Percentiles rank a stretch among this genome's conserved stretches.
These are phyloP conservation scores for Mystacornis crossleyi DNA, from an alignment of 2,113 vertebrate species.

Conservation along the genomic window DNA sequence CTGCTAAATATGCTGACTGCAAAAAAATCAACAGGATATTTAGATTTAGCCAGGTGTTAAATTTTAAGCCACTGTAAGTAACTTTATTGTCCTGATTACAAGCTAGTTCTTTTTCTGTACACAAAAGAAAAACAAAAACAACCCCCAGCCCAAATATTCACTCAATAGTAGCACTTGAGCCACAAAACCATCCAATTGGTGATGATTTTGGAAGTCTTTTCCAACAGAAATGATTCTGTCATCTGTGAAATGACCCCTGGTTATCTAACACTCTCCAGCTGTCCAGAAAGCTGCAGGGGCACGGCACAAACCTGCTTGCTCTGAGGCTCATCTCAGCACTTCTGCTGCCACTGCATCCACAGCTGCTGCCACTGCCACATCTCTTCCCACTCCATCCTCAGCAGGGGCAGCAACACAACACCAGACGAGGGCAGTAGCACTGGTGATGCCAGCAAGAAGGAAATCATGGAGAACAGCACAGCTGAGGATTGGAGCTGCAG, in stretches of 20 bases:
- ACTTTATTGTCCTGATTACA: neutral
- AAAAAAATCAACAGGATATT: neutral
- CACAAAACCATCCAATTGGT: neutral
- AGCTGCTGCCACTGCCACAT: neutral
- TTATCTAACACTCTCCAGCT: neutral
- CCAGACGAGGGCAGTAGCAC: fast-evolving
- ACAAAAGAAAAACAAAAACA: neutral
- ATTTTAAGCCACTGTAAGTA: neutral
- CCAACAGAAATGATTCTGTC: neutral
- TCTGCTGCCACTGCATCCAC: neutral
- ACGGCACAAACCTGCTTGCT: neutral
- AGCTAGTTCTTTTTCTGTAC: neutral
- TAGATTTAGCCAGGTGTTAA: neutral
- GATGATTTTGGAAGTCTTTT: neutral
- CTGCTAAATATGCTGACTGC: neutral
- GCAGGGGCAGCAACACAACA: neutral
- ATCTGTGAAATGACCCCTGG: neutral
- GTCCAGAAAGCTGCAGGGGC: neutral
- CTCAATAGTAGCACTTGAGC: neutral
- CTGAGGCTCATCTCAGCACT: neutral
- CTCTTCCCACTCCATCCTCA: fast-evolving
- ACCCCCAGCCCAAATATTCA: neutral
- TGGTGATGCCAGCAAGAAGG: fast-evolving
- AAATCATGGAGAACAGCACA: neutral
- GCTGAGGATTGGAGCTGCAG: neutral